Percentiles rank a stretch among this genome's conserved stretches.
phyloP scores from a whole-genome alignment of 2,113 vertebrate species.

The Hippolais icterina region DNA sequence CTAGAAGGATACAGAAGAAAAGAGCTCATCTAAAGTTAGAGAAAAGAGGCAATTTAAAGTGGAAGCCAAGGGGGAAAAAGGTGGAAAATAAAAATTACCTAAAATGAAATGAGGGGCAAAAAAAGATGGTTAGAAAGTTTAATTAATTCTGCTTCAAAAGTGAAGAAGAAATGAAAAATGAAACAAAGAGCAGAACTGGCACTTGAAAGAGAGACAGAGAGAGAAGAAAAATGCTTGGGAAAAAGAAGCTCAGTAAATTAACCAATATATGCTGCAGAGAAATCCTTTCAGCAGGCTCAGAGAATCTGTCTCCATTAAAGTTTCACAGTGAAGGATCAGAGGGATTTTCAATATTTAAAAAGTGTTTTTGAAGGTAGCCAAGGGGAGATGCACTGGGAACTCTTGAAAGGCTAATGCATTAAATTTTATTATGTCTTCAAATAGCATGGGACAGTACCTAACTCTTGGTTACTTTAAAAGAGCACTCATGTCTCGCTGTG shows the following conservation, averaged over 20 bases:
- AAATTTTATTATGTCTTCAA: conserved; percentile 1
- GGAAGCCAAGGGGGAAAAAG: neutral
- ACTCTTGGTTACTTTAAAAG: neutral
- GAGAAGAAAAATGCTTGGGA: neutral
- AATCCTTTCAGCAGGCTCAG: neutral
- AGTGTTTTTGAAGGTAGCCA: conserved; percentile 24
- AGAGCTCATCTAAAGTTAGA: neutral
- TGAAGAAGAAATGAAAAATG: conserved; percentile 11
- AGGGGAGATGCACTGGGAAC: neutral
- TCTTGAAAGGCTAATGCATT: conserved; percentile 10
- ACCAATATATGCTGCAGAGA: neutral
- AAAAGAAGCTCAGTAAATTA: neutral
- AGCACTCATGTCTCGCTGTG: neutral
- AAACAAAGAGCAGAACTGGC: neutral
- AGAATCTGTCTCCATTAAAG: conserved; percentile 32
- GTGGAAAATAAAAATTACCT: neutral
- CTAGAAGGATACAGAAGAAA: neutral
- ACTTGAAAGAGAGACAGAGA: neutral
- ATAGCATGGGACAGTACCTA: neutral
- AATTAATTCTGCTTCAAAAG: neutral
- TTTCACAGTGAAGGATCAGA: conserved; percentile 30
- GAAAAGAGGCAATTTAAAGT: neutral
- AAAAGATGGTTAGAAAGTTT: neutral
- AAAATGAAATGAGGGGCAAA: neutral
- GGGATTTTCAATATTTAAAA: conserved; percentile 47